phyloP scores from a whole-genome alignment of 2,888 invertebrate genomes.

The Hirtodrosophila histrioides region DNA sequence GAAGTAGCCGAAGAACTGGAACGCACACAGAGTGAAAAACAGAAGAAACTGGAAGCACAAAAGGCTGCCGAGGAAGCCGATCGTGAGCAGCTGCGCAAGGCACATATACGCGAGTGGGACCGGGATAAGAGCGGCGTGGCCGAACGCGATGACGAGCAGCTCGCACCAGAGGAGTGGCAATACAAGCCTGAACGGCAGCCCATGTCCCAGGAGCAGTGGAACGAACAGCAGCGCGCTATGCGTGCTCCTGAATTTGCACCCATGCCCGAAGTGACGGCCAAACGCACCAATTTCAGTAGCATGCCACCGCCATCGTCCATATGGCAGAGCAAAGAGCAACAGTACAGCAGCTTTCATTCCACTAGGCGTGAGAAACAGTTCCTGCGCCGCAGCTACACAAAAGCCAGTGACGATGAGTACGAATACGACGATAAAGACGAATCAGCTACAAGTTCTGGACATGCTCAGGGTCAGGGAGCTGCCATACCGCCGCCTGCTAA shows the following conservation, averaged over 20 bases:
- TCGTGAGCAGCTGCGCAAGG: constrained; percentile 83
- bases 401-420: constrained; percentile 14
- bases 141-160: constrained; percentile 6
- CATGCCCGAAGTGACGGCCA: constrained; percentile 49
- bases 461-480: constrained; percentile 76
- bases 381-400: constrained; percentile 69
- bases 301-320: constrained; percentile 47
- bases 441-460: constrained; percentile 11
- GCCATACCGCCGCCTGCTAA: constrained; percentile 88
- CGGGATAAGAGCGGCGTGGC: constrained; percentile 85
- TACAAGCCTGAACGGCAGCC: constrained; percentile 82
- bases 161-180: constrained; percentile 69
- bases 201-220: constrained; percentile 84
- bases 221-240: constrained; percentile 88
- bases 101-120: constrained; percentile 88
- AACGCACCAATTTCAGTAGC: constrained; percentile 75
- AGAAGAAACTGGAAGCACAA: constrained; percentile 68
- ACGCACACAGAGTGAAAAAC: constrained; percentile 77
- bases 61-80: constrained; percentile 80
- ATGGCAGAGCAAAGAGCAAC: constrained; percentile 22
- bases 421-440: constrained; percentile 2
- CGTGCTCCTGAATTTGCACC: constrained; percentile 93
- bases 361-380: constrained; percentile 68
- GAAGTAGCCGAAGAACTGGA: constrained; percentile 68
- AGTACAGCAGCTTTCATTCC: constrained; percentile 68